Evolutionary conservation across 2,888 invertebrate genomes (phyloP).

Genomic region (Hofmannophila pseudospretella): DNA sequence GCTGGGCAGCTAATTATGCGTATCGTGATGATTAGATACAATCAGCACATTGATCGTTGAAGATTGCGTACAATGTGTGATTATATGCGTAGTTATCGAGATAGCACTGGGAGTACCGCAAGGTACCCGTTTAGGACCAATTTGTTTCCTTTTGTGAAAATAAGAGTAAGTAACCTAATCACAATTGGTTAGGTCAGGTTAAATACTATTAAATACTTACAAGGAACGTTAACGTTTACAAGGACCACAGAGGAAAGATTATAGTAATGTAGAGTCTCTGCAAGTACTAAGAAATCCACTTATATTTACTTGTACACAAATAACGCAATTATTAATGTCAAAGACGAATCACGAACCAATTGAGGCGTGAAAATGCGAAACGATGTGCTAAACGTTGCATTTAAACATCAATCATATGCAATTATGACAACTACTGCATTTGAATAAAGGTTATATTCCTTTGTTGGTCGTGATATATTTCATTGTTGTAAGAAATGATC

Average conservation of each 20-base stretch:
- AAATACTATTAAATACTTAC: too few species aligned
- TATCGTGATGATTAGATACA: background rate
- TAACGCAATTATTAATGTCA: too few species aligned
- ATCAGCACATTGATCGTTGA: background rate
- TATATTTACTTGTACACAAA: too few species aligned
- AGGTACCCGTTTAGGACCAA: background rate
- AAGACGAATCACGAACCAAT: slow-evolving; percentile 9
- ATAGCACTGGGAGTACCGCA: background rate
- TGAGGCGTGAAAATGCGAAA: slow-evolving; percentile 7
- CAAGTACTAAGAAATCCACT: too few species aligned
- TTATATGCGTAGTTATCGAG: background rate
- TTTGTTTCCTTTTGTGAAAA: background rate
- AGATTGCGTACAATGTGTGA: too few species aligned
- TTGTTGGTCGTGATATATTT: background rate
- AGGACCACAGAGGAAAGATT: too few species aligned
- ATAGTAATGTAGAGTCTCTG: too few species aligned
- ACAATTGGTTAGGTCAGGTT: too few species aligned
- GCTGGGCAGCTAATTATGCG: slow-evolving; percentile 3
- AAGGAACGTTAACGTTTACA: too few species aligned
- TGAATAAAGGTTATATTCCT: background rate
- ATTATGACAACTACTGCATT: background rate
- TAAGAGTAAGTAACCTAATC: background rate
- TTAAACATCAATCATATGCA: slow-evolving; percentile 3
- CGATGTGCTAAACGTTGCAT: slow-evolving; percentile 7
- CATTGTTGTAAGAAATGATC: slow-evolving; percentile 2